Base-by-base conservation (phyloP, 2,888 invertebrate genomes). In the Melangyna quadrimaculata region DNA sequence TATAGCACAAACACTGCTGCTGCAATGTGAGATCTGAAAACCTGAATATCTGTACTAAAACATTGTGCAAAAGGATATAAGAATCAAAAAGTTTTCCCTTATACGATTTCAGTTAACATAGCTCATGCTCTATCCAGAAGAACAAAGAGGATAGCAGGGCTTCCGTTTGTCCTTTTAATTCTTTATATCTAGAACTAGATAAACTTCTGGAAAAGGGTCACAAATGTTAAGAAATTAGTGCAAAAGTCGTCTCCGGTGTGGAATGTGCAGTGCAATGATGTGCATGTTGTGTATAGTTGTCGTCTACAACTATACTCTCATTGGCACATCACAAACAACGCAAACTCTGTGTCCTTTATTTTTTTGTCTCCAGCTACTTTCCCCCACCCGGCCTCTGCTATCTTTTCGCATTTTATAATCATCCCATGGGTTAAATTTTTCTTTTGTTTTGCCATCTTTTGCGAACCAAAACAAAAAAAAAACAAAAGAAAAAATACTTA, bases 311-410 rank as follows among this genome's bases (percentile, higher is more conserved):
- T 45, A 59, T 77, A 82, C 27, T 45, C 67, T 77, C 79, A 72
- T 67, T 84, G 74, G 59, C 79, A 79, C 75, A 74, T 84, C 71
- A 75, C 74, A 79, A 84, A 70, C 72, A 79, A 71, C 6, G 6
- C 27, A 35, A 24, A 63, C 69, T n/a, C n/a, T 77, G 22, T 65
- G 24, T 14, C 61, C 27, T 40, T 45, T 43, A 59, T 6, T n/a
- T 35, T 10, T 10, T n/a, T n/a, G n/a, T n/a, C n/a, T n/a, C n/a
- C 40, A 51, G 51, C 51, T 51, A 51, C 51, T 51, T 24, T 27
- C 3, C 4, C 12, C 48, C 19, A 9, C 3, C 3, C 22, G 3
- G 0, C 19, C 7, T 6, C 4, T 12, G 10, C n/a, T 14, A 14
- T 57, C 43, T 37, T 19, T 45, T 32, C 32, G 45, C 32, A 40